phyloP scores from a whole-genome alignment of 53 echinoderm and acorn worm genomes.

The Holothuria leucospilota region DNA sequence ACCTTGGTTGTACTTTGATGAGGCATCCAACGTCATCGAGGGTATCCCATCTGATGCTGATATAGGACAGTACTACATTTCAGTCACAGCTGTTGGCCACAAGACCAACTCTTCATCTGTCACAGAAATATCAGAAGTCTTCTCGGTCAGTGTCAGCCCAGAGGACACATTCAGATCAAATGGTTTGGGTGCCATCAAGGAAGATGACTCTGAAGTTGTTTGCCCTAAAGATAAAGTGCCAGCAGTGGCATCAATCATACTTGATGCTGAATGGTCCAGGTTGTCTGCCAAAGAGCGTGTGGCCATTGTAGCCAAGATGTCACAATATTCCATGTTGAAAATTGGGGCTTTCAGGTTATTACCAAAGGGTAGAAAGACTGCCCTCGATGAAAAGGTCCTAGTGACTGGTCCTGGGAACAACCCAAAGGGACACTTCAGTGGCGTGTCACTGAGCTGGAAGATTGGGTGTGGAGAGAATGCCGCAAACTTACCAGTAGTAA shows the following conservation, averaged over 20 bases:
- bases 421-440: constrained; percentile 67
- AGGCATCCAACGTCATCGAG: constrained; percentile 64
- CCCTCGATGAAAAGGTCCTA: constrained; percentile 71
- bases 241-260: constrained; percentile 87
- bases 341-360: constrained; percentile 82
- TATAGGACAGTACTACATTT: constrained; percentile 90
- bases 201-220: constrained; percentile 56
- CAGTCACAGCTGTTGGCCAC: constrained; percentile 85
- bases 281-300: constrained; percentile 75
- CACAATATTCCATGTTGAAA: constrained; percentile 85
- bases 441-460: constrained; percentile 88
- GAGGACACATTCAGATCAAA: constrained; percentile 58
- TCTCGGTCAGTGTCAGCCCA: constrained; percentile 75
- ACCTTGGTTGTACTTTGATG: constrained; percentile 85
- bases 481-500: constrained; percentile 91
- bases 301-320: constrained; percentile 85
- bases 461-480: constrained; percentile 89
- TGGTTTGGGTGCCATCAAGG: constrained; percentile 40
- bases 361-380: constrained; percentile 78
- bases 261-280: constrained; percentile 96
- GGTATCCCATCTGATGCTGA: constrained; percentile 96
- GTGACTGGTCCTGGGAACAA: constrained; percentile 94
- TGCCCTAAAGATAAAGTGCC: constrained; percentile 71
- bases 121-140: constrained; percentile 81
- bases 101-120: constrained; percentile 66